A percentile compares a stretch with the other conserved stretches of the same genome.
phyloP scores from a whole-genome alignment of 2,888 invertebrate species.

The Tenthredo scrophulariae region DNA sequence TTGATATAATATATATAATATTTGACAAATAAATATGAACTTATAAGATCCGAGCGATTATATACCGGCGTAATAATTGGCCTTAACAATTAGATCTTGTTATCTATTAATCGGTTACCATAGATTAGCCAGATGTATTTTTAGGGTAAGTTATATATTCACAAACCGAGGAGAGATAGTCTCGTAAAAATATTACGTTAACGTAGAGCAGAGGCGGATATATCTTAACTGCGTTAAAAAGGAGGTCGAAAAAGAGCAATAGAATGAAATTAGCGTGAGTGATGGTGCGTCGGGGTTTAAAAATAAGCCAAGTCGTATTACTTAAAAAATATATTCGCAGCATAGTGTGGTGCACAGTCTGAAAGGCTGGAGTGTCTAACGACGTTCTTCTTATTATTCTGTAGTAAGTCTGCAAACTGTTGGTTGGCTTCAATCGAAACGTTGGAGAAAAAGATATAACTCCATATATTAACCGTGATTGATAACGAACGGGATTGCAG shows the following conservation, averaged over 20 bases:
- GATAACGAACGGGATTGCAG: constrained; percentile 63
- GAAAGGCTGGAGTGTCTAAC: constrained; percentile 41
- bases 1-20: background rate
- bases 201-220: constrained; percentile 9
- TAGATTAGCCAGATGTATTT: background rate
- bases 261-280: constrained; percentile 52
- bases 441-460: background rate
- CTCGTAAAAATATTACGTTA: constrained; percentile 48
- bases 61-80: constrained; percentile 1
- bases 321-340: constrained; percentile 50
- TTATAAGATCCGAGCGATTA: background rate
- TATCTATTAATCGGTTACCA: constrained; percentile 1
- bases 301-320: constrained; percentile 52
- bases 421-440: background rate
- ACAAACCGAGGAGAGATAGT: background rate
- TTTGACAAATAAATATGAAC: background rate
- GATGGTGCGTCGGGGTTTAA: constrained; percentile 35
- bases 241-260: constrained; percentile 34
- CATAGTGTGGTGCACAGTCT: background rate
- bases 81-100: background rate
- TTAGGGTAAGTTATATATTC: background rate
- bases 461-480: constrained; percentile 60
- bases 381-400: constrained; percentile 2
- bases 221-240: constrained; percentile 31
- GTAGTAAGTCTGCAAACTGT: background rate